phyloP scores from a whole-genome alignment of 2,797 vertebrate species.

The Sternotherus odoratus region DNA sequence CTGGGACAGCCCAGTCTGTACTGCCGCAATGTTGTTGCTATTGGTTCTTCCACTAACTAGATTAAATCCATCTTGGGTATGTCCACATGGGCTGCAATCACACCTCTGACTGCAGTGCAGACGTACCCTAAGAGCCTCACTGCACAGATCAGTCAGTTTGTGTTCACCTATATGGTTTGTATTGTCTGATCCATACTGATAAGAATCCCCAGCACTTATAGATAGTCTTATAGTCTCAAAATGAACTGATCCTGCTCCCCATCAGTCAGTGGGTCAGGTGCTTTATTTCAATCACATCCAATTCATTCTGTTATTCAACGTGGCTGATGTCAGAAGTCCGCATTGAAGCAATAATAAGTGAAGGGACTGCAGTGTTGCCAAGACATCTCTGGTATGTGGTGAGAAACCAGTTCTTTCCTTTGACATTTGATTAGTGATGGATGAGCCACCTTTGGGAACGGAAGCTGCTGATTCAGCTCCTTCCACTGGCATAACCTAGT shows the following conservation, averaged over 20 bases:
- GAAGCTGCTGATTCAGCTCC: background rate
- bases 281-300: accelerated
- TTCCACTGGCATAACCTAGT: background rate
- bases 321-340: background rate
- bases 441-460: background rate
- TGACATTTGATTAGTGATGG: background rate
- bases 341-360: background rate
- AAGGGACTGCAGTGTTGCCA: background rate
- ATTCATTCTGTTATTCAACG: background rate
- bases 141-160: background rate
- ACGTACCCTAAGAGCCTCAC: background rate
- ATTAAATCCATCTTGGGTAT: background rate
- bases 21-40: background rate
- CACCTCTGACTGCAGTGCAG: background rate
- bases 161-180: accelerated
- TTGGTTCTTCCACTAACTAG: background rate
- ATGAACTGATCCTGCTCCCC: accelerated
- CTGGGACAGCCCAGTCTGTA: background rate
- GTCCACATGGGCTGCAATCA: background rate
- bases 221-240: background rate
- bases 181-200: background rate
- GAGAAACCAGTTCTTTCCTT: background rate
- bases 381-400: background rate
- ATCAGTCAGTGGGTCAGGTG: background rate
- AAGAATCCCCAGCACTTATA: background rate